Evolutionary conservation across 1,140 invertebrate genomes (phyloP).

Genomic region (Pygmarrhopalites habei): DNA sequence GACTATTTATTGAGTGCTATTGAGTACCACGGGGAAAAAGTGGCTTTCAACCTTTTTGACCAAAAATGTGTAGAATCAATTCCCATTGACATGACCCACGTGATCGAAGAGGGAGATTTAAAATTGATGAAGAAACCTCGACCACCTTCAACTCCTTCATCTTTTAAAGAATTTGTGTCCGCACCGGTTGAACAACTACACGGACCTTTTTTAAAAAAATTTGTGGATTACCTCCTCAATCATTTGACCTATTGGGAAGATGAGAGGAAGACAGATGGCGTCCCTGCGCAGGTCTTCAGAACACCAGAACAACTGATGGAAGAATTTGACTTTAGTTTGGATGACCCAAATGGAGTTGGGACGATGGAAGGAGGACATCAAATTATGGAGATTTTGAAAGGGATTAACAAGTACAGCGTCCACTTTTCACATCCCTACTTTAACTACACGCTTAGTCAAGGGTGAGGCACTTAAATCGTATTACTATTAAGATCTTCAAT

Average conservation of each 20-base stretch:
- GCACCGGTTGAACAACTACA: neutral
- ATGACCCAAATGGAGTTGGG: neutral
- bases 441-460: neutral
- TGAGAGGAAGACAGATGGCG: neutral
- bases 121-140: too few species aligned
- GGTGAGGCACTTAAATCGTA: neutral
- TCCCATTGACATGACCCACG: too few species aligned
- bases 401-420: constrained; percentile 5
- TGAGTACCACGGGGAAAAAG: neutral
- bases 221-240: neutral
- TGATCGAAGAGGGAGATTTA: too few species aligned
- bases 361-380: neutral
- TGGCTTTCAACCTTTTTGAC: neutral
- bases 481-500: neutral
- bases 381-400: neutral
- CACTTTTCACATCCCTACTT: constrained; percentile 16
- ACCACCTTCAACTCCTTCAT: constrained; percentile 1
- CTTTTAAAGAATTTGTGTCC: neutral
- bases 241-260: constrained; percentile 9
- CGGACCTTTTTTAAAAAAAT: constrained; percentile 1
- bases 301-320: neutral
- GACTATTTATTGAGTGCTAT: neutral
- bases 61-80: too few species aligned
- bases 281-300: neutral
- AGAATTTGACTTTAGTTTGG: constrained; percentile 10